Evolutionary conservation across 2,797 vertebrate species (phyloP), one percentile per base, ranked within the genome.

Genomic region (Zenarchopterus dispar): DNA sequence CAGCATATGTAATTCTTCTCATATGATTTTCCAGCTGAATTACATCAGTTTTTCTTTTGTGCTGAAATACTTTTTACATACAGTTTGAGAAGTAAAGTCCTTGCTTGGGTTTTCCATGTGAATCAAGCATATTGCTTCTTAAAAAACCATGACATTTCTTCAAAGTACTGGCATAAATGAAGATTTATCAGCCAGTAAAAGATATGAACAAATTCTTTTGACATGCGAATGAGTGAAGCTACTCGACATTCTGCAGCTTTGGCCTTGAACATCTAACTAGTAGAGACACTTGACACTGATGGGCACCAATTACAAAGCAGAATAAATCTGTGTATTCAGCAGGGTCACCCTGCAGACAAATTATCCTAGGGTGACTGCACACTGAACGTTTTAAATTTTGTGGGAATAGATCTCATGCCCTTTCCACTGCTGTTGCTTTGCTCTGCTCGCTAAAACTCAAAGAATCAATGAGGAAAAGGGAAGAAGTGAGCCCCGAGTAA

Each of bases 261-360:
- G 73, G 67, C 68, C 74, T 56, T 24, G 47, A 61, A 80, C 70
- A 64, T 75, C 44, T 19, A 62, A 59, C 77, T 18, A 42, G 75
- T 64, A 70, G 75, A 80, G 70, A 80, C 77, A 73, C 69, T 86
- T 88, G 87, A 90, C 86, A 84, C 72, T 75, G 85, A 87, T 77
- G 73, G 74, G 69, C 70, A 75, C 70, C 87, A 88, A 87, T 89
- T 88, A 86, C 81, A 77, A 82, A 71, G 72, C 74, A 66, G 72
- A 84, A 82, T 74, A 73, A 66, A 80, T 80, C 69, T 73, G 66
- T 65, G 74, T 68, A 47, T 80, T 77, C 75, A 50, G 67, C 21
- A 26, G 77, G 77, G 73, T 60, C 8, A 71, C 71, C 75, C 70
- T 77, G 68, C 66, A 57, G 81, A 74, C 81, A 87, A 80, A 88